Evolutionary conservation across 23 tunicate genomes (phyloP).

Genomic region (Phallusia fumigata): DNA sequence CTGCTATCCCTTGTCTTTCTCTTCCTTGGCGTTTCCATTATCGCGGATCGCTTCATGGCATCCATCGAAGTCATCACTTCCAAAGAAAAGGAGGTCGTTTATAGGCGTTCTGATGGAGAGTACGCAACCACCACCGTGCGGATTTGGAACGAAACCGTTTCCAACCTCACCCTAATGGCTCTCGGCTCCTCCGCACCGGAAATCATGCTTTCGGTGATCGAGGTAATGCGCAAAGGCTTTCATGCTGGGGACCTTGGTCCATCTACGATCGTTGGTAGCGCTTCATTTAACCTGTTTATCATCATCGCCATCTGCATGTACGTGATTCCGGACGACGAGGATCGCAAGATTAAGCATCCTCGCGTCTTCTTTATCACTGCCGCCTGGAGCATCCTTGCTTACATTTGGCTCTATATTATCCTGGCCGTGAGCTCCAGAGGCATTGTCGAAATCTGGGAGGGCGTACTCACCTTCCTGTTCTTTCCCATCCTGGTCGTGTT

Average conservation of each 20-base stretch:
- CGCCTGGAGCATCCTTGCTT: conserved; percentile 86
- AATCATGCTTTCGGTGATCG: conserved; percentile 98
- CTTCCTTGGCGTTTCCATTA: conserved; percentile 96
- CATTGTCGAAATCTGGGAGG: conserved; percentile 92
- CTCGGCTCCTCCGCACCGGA: conserved; percentile 98
- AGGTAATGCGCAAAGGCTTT: conserved; percentile 73
- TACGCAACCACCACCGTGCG: conserved; percentile 64
- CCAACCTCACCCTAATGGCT: conserved; percentile 97
- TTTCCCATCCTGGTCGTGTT: conserved; percentile 89
- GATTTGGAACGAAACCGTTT: conserved; percentile 98
- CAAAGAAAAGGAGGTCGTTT: conserved; percentile 87
- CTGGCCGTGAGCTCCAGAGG: conserved; percentile 72
- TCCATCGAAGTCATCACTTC: conserved; percentile 99
- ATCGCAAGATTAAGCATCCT: conserved; percentile 88
- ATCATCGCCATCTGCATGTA: conserved; percentile 99
- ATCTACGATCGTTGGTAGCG: conserved; percentile 98
- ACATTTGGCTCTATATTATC: conserved; percentile 93
- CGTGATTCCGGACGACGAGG: conserved; percentile 96
- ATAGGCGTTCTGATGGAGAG: conserved; percentile 61
- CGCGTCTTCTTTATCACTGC: conserved; percentile 97
- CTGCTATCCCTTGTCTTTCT: conserved; percentile 72
- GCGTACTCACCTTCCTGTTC: conserved; percentile 90
- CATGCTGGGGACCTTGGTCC: conserved; percentile 96
- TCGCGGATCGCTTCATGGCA: conserved; percentile 99
- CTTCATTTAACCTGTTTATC: conserved; percentile 93